Conservation (phyloP, 2,113 vertebrate species). For the Cyprinodon brontotheroides region DNA sequence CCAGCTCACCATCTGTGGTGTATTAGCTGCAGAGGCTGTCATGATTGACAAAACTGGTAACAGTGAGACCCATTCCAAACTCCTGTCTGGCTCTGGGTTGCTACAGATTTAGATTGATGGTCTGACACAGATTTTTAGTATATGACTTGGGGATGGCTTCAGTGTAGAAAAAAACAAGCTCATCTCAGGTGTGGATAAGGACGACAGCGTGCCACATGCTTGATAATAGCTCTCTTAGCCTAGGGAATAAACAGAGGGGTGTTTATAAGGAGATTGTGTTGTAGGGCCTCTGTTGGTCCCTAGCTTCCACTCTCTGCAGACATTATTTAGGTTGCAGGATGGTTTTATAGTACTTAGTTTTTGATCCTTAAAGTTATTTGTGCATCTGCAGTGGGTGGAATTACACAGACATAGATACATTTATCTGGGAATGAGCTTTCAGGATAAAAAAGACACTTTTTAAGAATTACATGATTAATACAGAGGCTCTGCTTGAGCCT, state of each 20-base stretch:
- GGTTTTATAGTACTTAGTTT: constrained; percentile 27
- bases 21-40: constrained; percentile 67
- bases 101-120: constrained; percentile 76
- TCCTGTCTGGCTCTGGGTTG: constrained; percentile 65
- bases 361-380: constrained; percentile 56
- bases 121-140: constrained; percentile 59
- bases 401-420: constrained; percentile 15
- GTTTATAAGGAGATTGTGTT: constrained; percentile 70
- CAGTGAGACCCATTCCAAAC: constrained; percentile 63
- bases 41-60: constrained; percentile 74
- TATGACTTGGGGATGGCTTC: constrained; percentile 51
- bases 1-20: constrained; percentile 70
- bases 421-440: constrained; percentile 29
- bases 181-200: constrained; percentile 57
- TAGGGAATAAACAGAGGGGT: constrained; percentile 64
- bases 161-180: constrained; percentile 53
- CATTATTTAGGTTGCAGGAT: constrained; percentile 54
- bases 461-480: constrained; percentile 1
- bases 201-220: constrained; percentile 68
- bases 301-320: constrained; percentile 40
- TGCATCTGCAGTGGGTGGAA: constrained; percentile 35
- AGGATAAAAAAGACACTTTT: constrained; percentile 50
- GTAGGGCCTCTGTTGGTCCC: constrained; percentile 53
- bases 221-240: constrained; percentile 65
- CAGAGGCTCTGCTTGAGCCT: background rate